Evolutionary conservation across 2,113 vertebrate genomes (phyloP).

Genomic region (Colinus virginianus): DNA sequence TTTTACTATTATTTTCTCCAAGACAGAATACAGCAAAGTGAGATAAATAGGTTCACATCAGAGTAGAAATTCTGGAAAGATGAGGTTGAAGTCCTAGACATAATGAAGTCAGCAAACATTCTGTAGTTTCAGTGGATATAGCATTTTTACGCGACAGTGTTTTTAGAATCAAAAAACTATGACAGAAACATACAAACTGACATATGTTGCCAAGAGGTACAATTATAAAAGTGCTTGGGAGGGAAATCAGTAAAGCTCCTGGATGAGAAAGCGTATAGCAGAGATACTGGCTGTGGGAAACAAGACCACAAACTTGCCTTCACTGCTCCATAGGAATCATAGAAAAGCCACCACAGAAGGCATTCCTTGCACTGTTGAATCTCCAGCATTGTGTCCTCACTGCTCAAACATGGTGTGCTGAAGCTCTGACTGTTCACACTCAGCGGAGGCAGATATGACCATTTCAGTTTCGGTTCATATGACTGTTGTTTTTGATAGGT

Average conservation of each 20-base stretch:
- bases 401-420: fast-evolving
- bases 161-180: background rate
- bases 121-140: background rate
- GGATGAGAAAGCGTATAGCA: background rate
- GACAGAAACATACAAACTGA: background rate
- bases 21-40: background rate
- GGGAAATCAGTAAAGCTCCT: background rate
- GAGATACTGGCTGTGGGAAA: background rate
- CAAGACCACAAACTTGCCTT: background rate
- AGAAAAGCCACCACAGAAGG: background rate
- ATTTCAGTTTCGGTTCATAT: background rate
- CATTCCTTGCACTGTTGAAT: background rate
- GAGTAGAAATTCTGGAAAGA: background rate
- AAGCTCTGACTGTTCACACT: background rate
- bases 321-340: background rate
- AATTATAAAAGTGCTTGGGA: background rate
- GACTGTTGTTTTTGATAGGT: background rate
- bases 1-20: background rate
- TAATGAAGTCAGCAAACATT: background rate
- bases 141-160: background rate
- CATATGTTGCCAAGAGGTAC: background rate
- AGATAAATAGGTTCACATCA: background rate
- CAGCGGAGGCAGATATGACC: background rate
- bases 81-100: background rate
- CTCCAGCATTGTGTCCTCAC: background rate